phyloP scores from a whole-genome alignment of 2,113 vertebrate genomes.

The Bagarius yarrelli region DNA sequence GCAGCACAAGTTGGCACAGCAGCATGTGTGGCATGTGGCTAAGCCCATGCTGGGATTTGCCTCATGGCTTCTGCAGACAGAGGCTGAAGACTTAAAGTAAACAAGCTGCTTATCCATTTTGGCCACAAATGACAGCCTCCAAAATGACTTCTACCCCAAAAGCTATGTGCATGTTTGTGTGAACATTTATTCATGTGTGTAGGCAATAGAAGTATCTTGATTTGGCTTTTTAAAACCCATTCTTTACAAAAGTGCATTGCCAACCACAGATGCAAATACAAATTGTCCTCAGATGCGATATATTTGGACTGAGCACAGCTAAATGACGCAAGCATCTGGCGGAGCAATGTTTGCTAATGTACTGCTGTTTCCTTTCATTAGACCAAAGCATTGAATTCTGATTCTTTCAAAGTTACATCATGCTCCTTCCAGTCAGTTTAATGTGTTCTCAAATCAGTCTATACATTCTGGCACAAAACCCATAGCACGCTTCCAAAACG shows the following conservation, averaged over 20 bases:
- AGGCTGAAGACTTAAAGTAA: constrained; percentile 62
- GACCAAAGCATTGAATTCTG: background rate
- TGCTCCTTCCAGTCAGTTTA: background rate
- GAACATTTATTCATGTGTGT: constrained; percentile 2
- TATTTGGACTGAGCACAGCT: constrained; percentile 27
- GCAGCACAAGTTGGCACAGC: constrained; percentile 16
- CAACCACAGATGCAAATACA: constrained; percentile 18
- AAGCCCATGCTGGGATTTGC: constrained; percentile 43
- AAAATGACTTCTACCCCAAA: background rate
- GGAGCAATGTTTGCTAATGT: background rate
- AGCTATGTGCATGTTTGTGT: constrained; percentile 1
- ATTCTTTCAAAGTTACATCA: background rate
- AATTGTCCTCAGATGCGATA: constrained; percentile 33
- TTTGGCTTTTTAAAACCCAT: constrained; percentile 27
- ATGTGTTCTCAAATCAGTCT: background rate
- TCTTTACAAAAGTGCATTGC: constrained; percentile 1
- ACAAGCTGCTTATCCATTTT: constrained; percentile 54
- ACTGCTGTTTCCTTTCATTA: constrained; percentile 13
- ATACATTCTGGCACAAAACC: background rate
- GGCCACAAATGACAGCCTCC: constrained; percentile 27
- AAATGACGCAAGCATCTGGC: constrained; percentile 37
- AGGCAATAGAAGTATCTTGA: background rate
- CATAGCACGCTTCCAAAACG: background rate
- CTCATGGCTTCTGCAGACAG: constrained; percentile 55
- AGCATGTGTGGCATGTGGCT: constrained; percentile 41